These are phyloP conservation scores for Lampris incognitus DNA, from an alignment of 2,113 vertebrate genomes.

Conservation along the genomic window DNA sequence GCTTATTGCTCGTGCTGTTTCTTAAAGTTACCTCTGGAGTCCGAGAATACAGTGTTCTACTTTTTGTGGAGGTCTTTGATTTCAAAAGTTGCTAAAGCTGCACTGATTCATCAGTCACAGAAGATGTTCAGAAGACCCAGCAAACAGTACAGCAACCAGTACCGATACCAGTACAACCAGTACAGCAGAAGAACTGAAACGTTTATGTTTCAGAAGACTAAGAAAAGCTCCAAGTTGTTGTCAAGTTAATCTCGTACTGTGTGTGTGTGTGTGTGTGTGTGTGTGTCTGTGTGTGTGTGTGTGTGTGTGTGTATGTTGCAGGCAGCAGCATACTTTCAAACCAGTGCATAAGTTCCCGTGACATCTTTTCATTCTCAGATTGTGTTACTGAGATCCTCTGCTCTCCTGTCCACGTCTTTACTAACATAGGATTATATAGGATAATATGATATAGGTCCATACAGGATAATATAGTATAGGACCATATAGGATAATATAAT, in stretches of 20 bases:
- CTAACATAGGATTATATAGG: no score
- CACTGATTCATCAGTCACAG: not conserved
- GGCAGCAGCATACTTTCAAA: conserved; percentile 15
- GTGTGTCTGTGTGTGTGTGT: no score
- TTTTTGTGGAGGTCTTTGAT: not conserved
- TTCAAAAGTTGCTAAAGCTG: not conserved
- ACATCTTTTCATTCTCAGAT: conserved; percentile 40
- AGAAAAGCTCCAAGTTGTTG: no score
- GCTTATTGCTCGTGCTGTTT: conserved; percentile 37
- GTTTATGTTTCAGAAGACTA: no score
- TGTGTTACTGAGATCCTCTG: conserved; percentile 20
- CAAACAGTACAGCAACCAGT: not conserved
- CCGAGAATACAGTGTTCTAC: not conserved
- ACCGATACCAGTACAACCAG: no score
- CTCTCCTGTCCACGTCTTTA: conserved; percentile 19
- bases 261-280: no score
- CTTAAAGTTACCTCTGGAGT: conserved; percentile 34
- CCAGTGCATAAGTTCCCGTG: conserved; percentile 16
- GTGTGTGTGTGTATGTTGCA: no score
- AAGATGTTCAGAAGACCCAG: not conserved
- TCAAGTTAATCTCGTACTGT: no score
- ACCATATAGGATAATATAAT: no score
- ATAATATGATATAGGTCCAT: no score
- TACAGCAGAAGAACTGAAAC: no score
- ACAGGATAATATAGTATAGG: no score